Conservation (phyloP, 2,797 vertebrate genomes). For the Lepidocolaptes lacrymiger region DNA sequence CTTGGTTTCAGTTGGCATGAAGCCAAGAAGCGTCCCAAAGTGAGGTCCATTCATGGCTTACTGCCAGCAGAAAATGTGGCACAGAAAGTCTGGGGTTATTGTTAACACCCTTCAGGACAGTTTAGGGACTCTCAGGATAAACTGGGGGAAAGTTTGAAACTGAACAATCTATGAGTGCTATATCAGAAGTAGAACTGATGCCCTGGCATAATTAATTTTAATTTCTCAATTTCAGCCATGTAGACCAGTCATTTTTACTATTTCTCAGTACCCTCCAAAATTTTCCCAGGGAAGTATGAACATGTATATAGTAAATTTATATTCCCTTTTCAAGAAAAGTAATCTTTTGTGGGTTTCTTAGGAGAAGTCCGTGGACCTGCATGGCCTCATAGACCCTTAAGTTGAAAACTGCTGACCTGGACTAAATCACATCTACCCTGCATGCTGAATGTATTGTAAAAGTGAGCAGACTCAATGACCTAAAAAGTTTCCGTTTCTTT, state of each 20-base stretch:
- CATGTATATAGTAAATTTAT: background rate
- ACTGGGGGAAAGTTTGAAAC: background rate
- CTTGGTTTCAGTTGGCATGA: background rate
- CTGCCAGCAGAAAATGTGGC: conserved; percentile 6
- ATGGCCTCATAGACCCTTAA: background rate
- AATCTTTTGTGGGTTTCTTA: conserved; percentile 13
- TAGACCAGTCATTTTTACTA: background rate
- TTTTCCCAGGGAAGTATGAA: background rate
- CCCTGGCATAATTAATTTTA: background rate
- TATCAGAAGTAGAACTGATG: background rate
- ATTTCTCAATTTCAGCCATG: background rate
- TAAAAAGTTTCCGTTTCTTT: conserved; percentile 36
- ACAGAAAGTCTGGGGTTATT: background rate
- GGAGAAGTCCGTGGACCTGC: background rate
- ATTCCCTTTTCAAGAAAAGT: background rate
- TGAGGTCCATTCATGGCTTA: background rate
- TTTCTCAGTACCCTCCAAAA: background rate
- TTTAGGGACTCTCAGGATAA: background rate
- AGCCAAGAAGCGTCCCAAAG: background rate
- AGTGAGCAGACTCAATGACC: conserved; percentile 32
- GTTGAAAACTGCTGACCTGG: conserved; percentile 45
- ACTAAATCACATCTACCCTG: conserved; percentile 51
- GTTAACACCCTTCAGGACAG: background rate
- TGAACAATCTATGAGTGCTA: background rate
- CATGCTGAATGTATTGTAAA: conserved; percentile 34